Evolutionary conservation across 2,797 vertebrate species (phyloP).

Genomic region (Cichlasoma orientale): DNA sequence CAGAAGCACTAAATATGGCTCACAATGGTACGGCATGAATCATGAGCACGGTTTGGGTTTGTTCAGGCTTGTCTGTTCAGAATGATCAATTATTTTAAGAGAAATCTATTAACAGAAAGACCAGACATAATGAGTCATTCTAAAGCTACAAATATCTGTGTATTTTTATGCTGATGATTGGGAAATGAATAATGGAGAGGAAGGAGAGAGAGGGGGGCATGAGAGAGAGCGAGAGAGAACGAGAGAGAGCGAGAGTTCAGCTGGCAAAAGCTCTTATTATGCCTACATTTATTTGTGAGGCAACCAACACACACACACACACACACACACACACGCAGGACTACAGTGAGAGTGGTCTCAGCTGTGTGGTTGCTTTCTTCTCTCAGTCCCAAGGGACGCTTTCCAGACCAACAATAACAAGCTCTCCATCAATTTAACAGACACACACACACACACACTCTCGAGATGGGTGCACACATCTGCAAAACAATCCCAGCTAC

Average conservation of each 20-base stretch:
- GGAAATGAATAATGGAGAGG: neutral
- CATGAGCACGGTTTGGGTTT: constrained; percentile 2
- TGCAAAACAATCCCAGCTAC: constrained; percentile 29
- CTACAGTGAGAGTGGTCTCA: constrained; percentile 64
- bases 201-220: neutral
- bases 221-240: neutral
- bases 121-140: constrained; percentile 18
- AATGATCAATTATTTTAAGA: constrained; percentile 6
- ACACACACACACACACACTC: neutral
- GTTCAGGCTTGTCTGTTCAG: constrained; percentile 2
- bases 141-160: neutral
- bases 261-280: constrained; percentile 44
- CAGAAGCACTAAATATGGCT: constrained; percentile 21
- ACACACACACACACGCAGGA: neutral
- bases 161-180: neutral
- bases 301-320: constrained; percentile 9
- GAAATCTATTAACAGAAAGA: constrained; percentile 12
- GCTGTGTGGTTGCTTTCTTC: constrained; percentile 63
- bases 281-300: constrained; percentile 47
- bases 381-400: constrained; percentile 55
- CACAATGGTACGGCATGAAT: constrained; percentile 30
- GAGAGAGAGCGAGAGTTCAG: constrained; percentile 14
- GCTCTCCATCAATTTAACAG: constrained; percentile 57
- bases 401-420: constrained; percentile 71
- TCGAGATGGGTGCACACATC: constrained; percentile 12